A percentile compares a stretch with the other conserved stretches of the same genome.
phyloP scores from a whole-genome alignment of 2,797 vertebrate species.

The Danio jaintianensis region DNA sequence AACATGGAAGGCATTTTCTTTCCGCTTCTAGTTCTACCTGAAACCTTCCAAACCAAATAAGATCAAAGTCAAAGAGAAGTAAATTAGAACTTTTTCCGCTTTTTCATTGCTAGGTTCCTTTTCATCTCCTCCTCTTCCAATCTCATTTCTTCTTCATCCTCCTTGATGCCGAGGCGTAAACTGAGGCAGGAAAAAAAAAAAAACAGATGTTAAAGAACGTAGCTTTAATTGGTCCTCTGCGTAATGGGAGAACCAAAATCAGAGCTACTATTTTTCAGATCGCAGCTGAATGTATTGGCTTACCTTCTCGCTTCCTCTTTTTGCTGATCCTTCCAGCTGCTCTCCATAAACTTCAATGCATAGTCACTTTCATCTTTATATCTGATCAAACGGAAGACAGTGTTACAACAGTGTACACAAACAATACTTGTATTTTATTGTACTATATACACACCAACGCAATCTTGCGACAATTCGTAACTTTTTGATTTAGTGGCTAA shows the following conservation, averaged over 20 bases:
- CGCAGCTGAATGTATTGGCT: neutral
- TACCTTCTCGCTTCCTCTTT: slow-evolving; percentile 98
- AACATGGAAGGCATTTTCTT: slow-evolving; percentile 39
- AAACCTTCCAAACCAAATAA: slow-evolving; percentile 27
- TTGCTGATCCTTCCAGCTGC: slow-evolving; percentile 95
- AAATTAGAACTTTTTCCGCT: slow-evolving; percentile 55
- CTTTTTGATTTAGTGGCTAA: too few relatives aligned
- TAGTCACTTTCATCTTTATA: slow-evolving; percentile 98
- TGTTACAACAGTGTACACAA: neutral
- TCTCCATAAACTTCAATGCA: slow-evolving; percentile 97
- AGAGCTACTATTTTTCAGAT: neutral
- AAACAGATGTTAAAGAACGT: slow-evolving; percentile 36
- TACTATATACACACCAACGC: too few relatives aligned
- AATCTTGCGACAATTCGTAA: too few relatives aligned
- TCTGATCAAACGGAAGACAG: slow-evolving; percentile 70
- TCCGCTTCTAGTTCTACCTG: neutral
- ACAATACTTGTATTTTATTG: neutral
- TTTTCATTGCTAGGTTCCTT: slow-evolving; percentile 64
- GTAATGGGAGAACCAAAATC: slow-evolving; percentile 24
- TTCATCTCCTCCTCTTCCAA: slow-evolving; percentile 73
- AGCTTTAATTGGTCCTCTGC: neutral
- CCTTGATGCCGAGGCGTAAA: slow-evolving; percentile 75
- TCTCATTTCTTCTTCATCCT: slow-evolving; percentile 73
- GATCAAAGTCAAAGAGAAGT: slow-evolving; percentile 9
- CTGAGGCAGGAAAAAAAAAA: slow-evolving; percentile 58